Conservation (phyloP, 2,797 vertebrate genomes). For the Helostoma temminkii region DNA sequence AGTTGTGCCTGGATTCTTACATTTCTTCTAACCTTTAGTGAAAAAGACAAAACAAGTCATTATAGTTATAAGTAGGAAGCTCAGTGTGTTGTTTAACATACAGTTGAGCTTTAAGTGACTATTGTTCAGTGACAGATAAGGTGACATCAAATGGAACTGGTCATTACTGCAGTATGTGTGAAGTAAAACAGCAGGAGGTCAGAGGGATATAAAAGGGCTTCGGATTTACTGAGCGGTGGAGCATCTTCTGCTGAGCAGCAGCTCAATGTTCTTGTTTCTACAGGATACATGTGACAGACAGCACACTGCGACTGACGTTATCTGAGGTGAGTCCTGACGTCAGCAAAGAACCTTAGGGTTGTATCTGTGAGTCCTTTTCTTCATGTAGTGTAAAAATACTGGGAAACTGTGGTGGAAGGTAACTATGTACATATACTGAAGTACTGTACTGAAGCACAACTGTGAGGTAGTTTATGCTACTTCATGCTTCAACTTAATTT, state of each 20-base stretch:
- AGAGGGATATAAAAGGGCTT: constrained; percentile 28
- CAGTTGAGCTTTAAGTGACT: not conserved
- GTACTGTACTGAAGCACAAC: too few species aligned
- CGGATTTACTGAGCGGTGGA: not conserved
- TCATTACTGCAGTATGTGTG: not conserved
- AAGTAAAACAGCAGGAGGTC: constrained; percentile 10
- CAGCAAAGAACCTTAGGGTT: too few species aligned
- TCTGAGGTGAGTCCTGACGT: constrained; percentile 26
- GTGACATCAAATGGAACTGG: not conserved
- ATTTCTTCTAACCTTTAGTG: not conserved
- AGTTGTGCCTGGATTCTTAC: not conserved
- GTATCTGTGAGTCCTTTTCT: too few species aligned
- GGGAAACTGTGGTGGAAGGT: too few species aligned
- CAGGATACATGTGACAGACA: not conserved
- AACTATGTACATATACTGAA: too few species aligned
- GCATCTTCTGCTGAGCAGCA: not conserved
- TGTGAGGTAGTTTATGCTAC: too few species aligned
- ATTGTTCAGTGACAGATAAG: constrained; percentile 51
- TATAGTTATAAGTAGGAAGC: not conserved
- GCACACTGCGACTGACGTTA: too few species aligned
- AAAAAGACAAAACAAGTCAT: not conserved
- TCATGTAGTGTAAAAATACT: too few species aligned
- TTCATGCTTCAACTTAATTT: too few species aligned
- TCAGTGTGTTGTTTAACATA: not conserved
- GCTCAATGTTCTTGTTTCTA: not conserved